A percentile compares a stretch with the other conserved stretches of the same genome.
These are phyloP conservation scores for Scopus umbretta DNA, from an alignment of 2,113 vertebrate species.

Conservation along the genomic window DNA sequence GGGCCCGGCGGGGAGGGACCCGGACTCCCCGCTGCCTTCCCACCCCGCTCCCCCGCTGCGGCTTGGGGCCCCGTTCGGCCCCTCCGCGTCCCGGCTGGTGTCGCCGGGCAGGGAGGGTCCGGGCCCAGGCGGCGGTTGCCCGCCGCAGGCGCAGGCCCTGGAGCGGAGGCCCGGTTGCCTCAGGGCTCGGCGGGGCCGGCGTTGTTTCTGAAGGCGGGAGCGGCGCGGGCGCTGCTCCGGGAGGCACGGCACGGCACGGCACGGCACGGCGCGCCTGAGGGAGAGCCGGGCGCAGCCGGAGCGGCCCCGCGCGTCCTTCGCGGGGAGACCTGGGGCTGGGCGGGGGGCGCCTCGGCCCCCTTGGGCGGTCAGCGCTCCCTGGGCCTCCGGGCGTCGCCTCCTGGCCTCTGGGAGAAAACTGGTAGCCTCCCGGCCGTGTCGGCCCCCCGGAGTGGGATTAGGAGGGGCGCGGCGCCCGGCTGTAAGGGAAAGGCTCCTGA, in stretches of 20 bases:
- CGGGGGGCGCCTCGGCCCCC: neutral
- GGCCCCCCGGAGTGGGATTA: accelerated
- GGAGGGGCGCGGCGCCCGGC: too few species aligned
- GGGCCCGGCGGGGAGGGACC: neutral
- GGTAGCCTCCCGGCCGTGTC: neutral
- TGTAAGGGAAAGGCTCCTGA: accelerated
- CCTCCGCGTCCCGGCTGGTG: too few species aligned
- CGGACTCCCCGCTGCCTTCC: accelerated
- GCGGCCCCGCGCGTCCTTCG: neutral
- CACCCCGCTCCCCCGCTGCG: too few species aligned
- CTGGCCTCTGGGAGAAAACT: neutral
- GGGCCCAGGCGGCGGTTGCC: neutral
- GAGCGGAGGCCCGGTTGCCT: neutral
- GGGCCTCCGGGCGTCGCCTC: neutral
- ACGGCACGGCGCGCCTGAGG: neutral
- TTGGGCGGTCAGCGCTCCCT: neutral
- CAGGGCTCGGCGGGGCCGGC: neutral
- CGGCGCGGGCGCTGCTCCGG: neutral
- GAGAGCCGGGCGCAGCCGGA: neutral
- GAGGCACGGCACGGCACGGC: neutral
- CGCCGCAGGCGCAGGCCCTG: neutral
- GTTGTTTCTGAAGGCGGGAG: neutral
- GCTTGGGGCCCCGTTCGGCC: neutral
- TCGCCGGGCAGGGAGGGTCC: neutral
- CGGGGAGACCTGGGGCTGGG: neutral